Conservation (phyloP, 2,113 vertebrate species). For the Ageneiosus marmoratus region DNA sequence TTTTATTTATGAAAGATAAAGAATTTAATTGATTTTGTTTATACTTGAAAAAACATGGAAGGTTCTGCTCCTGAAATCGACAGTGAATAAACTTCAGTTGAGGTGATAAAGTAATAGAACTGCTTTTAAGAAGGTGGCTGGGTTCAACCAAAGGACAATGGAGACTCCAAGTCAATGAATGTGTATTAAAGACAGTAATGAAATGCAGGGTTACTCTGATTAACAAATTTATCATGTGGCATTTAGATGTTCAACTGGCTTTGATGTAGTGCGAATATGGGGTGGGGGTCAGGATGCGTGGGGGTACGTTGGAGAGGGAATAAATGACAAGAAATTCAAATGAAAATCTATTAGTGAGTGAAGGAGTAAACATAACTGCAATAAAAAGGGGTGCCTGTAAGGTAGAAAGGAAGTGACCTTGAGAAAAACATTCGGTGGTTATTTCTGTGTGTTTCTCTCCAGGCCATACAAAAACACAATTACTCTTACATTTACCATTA, state of each 20-base stretch:
- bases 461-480: slow-evolving; percentile 16
- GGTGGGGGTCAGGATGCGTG: not conserved
- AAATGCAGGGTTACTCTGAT: slow-evolving; percentile 4
- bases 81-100: not conserved
- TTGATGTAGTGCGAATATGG: not conserved
- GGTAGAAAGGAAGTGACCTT: slow-evolving; percentile 11
- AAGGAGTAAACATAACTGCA: slow-evolving; percentile 10
- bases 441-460: not conserved
- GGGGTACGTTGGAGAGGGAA: not conserved
- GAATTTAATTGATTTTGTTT: slow-evolving; percentile 1
- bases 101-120: not conserved
- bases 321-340: not conserved
- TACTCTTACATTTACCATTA: slow-evolving; percentile 20
- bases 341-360: slow-evolving; percentile 10
- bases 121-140: not conserved
- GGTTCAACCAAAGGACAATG: not conserved
- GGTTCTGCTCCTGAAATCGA: not conserved
- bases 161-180: not conserved
- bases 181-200: slow-evolving; percentile 8
- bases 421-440: not conserved
- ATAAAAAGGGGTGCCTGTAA: not conserved
- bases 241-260: not conserved
- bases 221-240: not conserved
- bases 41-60: not conserved
- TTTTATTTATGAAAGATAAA: not conserved